Evolutionary conservation across 2,113 vertebrate genomes (phyloP).

Genomic region (Oenanthe oenanthe): DNA sequence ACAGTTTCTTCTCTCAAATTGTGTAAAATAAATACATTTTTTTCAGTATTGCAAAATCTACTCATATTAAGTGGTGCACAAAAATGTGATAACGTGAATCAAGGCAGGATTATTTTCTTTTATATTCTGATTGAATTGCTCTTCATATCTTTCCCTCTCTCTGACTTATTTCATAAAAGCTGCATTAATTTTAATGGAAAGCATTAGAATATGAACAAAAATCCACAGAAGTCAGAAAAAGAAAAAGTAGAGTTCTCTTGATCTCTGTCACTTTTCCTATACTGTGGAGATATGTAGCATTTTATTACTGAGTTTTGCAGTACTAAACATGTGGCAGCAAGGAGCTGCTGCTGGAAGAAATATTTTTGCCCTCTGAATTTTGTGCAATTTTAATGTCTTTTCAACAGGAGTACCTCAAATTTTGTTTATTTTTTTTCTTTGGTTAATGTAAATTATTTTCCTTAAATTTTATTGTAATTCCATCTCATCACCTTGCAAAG

Average conservation of each 20-base stretch:
- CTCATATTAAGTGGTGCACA: not conserved
- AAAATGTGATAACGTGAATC: not conserved
- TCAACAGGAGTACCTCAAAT: not conserved
- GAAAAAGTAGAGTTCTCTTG: not conserved
- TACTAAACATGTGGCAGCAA: fast-evolving
- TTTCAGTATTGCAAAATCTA: not conserved
- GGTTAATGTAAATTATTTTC: not conserved
- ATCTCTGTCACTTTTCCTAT: not conserved
- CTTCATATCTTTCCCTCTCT: not conserved
- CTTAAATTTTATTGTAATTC: not conserved
- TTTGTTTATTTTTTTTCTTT: not conserved
- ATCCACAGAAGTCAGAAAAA: not conserved
- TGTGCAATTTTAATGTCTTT: not conserved
- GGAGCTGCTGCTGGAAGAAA: not conserved
- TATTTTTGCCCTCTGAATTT: not conserved
- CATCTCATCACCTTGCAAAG: not conserved
- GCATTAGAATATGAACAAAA: not conserved
- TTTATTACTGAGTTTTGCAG: not conserved
- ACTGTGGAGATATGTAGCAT: not conserved
- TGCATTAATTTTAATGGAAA: not conserved
- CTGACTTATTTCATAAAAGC: not conserved
- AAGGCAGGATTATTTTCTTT: not conserved
- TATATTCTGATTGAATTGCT: not conserved
- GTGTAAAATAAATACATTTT: not conserved
- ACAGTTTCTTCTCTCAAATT: not conserved